Evolutionary conservation across 2,888 invertebrate species (phyloP).

Genomic region (Lottia scabra): DNA sequence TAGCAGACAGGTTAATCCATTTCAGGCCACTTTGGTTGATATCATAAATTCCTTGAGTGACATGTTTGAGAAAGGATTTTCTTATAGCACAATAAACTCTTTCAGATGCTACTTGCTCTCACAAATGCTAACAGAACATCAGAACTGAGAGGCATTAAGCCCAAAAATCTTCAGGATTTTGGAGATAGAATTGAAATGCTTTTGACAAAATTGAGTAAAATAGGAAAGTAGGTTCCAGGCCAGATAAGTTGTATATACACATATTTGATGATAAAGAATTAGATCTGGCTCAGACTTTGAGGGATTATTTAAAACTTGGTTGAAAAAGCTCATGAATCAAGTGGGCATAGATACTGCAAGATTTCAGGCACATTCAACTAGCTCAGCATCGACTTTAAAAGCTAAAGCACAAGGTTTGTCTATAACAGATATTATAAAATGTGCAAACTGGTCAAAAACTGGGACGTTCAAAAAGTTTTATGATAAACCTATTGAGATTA

Average conservation of each 20-base stretch:
- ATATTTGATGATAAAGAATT: constrained; percentile 13
- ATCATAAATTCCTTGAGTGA: constrained; percentile 7
- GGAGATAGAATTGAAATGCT: neutral
- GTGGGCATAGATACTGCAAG: constrained; percentile 17
- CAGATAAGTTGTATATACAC: neutral
- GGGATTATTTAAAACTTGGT: too few species aligned
- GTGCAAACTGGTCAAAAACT: too few species aligned
- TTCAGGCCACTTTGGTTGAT: constrained; percentile 21
- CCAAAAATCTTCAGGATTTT: neutral
- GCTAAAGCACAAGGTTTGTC: constrained; percentile 12
- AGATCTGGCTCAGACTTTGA: too few species aligned
- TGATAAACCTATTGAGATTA: neutral
- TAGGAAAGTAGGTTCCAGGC: neutral
- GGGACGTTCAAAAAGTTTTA: constrained; percentile 11
- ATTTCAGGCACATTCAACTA: constrained; percentile 17
- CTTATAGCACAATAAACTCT: neutral
- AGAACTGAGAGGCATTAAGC: constrained; percentile 11
- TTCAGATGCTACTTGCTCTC: constrained; percentile 9
- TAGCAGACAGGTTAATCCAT: constrained; percentile 15
- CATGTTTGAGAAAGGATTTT: neutral
- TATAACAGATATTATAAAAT: too few species aligned
- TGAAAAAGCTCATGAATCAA: constrained; percentile 9
- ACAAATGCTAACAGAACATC: constrained; percentile 15
- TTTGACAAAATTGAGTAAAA: constrained; percentile 1
- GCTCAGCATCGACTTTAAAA: constrained; percentile 13